Base-by-base conservation (phyloP, 2,797 vertebrate genomes). In the Intellagama lesueurii region DNA sequence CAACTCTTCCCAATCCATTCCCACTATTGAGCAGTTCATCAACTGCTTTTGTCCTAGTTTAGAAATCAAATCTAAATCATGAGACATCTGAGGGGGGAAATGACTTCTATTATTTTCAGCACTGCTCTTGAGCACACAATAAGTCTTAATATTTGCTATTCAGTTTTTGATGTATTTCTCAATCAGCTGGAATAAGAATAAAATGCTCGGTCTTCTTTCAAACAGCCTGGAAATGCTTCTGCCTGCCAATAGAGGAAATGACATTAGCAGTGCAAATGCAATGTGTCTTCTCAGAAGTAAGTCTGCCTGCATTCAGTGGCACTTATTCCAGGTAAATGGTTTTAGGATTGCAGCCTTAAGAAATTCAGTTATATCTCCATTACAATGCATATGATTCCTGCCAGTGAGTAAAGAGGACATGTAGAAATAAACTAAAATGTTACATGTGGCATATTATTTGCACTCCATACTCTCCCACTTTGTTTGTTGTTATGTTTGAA, bases 111-210 rank as follows among this genome's bases (percentile, higher is more conserved):
- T 56, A 56, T 85, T 40, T 85, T 84, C 47, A 56, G 22, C 11
- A 85, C 49, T 56, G n/a, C n/a, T 69, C 44, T 5, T 73, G 26
- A 69, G 30, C 11, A 73, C 11, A 14, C 19, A 22, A 26, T 52
- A 44, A 28, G 17, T 40, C 49, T 28, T 47, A 49, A 72, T 56
- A 52, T 3, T 73, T 22, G 69, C 73, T 76, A 60, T 76, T 40
- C n/a, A 32, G 72, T 60, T 76, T 49, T 19, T 85, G 52, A 40
- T 60, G 24, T 24, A 95, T 92, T 87, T 90, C 86, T 93, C 92
- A 93, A 90, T 87, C 91, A 64, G 52, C 49, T 86, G 93, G 9
- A n/a, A n/a, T 52, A 77, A 88, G 88, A 91, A 85, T 49, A 85
- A 49, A 69, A 19, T 79, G 78, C 88, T 49, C 91, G 90, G 77